phyloP scores from a whole-genome alignment of 1,140 invertebrate genomes.

The Sycobia sp. region DNA sequence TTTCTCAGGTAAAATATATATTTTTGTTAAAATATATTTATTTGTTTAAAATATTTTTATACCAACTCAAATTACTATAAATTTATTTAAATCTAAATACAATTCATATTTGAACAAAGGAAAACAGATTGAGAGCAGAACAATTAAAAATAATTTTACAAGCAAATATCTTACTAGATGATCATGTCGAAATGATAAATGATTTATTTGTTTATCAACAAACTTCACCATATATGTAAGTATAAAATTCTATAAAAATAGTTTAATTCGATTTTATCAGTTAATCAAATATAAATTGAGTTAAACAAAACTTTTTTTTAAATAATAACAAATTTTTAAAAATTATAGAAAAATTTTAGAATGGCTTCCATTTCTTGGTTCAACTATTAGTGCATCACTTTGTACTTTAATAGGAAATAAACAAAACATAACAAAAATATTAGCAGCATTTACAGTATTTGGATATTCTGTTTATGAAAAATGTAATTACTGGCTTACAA shows the following conservation, averaged over 20 bases:
- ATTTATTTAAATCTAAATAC: no score
- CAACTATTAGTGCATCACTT: conserved; percentile 29
- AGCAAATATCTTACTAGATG: conserved; percentile 49
- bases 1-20: conserved; percentile 29
- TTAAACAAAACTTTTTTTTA: no score
- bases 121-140: conserved; percentile 35
- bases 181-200: conserved; percentile 48
- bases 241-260: conserved; percentile 10
- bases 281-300: no score
- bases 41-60: not conserved
- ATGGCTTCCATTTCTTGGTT: conserved; percentile 40
- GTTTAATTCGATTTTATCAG: not conserved
- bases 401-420: conserved; percentile 31
- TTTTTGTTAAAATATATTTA: conserved; percentile 10
- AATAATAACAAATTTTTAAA: no score
- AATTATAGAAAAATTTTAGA: conserved; percentile 38
- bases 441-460: conserved; percentile 35
- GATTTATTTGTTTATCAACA: conserved; percentile 38
- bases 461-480: conserved; percentile 37
- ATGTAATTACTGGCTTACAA: conserved; percentile 31
- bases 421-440: conserved; percentile 30
- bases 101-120: no score
- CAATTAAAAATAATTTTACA: conserved; percentile 47
- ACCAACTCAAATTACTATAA: not conserved
- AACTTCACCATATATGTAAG: conserved; percentile 40